phyloP scores from a whole-genome alignment of 2,797 vertebrate genomes.

The Gymnoscopelus microlampas region DNA sequence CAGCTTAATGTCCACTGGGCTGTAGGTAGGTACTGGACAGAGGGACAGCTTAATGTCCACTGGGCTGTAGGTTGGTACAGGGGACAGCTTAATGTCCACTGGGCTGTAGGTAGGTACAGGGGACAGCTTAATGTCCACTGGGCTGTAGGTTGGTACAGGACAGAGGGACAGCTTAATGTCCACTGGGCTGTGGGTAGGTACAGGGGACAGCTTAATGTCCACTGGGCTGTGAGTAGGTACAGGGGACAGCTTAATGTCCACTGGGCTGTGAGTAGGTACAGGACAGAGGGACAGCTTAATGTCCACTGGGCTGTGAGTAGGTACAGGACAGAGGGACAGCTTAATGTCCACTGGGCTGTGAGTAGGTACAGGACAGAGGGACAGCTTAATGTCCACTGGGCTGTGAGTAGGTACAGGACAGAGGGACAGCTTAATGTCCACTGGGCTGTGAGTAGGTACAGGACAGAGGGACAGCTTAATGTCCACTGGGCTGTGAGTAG shows the following conservation, averaged over 20 bases:
- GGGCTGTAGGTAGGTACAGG: conserved; percentile 85
- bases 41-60: conserved; percentile 65
- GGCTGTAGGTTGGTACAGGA: conserved; percentile 84
- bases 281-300: no score
- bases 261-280: conserved; percentile 86
- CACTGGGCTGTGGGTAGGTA: conserved; percentile 89
- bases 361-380: conserved; percentile 77
- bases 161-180: no score
- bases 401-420: conserved; percentile 82
- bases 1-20: conserved; percentile 79
- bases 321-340: conserved; percentile 32
- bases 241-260: conserved; percentile 66
- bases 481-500: conserved; percentile 90
- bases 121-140: conserved; percentile 72
- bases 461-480: no score
- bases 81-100: conserved; percentile 68
- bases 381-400: conserved; percentile 77
- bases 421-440: conserved; percentile 65
- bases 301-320: conserved; percentile 90
- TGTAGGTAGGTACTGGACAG: conserved; percentile 81
- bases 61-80: conserved; percentile 86
- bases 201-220: conserved; percentile 50
- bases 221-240: conserved; percentile 87
- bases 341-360: conserved; percentile 83
- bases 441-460: conserved; percentile 86